A percentile compares a stretch with the other conserved stretches of the same genome.
phyloP scores from a whole-genome alignment of 2,113 vertebrate genomes.

The Crotalus helleri region DNA sequence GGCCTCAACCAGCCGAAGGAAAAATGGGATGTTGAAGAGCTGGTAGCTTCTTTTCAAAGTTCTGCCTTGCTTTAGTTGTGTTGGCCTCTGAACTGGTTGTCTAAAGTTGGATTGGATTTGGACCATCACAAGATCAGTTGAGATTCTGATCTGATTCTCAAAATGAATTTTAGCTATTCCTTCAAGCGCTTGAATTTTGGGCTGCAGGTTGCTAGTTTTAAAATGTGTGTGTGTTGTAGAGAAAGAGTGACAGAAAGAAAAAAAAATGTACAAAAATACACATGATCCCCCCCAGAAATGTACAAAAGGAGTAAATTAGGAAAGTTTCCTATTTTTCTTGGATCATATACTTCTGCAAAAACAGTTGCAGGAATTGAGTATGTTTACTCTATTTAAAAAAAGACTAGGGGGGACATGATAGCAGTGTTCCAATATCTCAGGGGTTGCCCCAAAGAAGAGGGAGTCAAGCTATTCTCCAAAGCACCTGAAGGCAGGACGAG shows the following conservation, averaged over 20 bases:
- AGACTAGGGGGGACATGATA: neutral
- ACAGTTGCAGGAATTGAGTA: neutral
- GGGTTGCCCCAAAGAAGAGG: neutral
- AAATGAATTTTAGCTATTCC: neutral
- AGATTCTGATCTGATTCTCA: neutral
- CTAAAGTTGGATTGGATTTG: neutral
- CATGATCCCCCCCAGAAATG: neutral
- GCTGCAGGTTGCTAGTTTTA: neutral
- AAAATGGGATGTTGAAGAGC: neutral
- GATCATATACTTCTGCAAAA: neutral
- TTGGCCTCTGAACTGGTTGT: neutral
- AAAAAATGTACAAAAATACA: neutral
- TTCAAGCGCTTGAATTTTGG: neutral
- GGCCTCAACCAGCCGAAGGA: neutral
- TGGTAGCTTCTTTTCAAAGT: neutral
- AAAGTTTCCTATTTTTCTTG: neutral
- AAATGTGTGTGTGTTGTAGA: neutral
- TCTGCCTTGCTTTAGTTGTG: neutral
- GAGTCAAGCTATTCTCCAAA: neutral
- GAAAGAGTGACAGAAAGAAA: neutral
- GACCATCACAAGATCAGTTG: neutral
- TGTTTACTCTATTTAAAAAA: no score
- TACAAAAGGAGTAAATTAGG: neutral
- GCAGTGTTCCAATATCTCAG: neutral
- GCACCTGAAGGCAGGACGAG: neutral